Evolutionary conservation across 1,140 invertebrate species (phyloP).

Genomic region (Carposina sasakii): DNA sequence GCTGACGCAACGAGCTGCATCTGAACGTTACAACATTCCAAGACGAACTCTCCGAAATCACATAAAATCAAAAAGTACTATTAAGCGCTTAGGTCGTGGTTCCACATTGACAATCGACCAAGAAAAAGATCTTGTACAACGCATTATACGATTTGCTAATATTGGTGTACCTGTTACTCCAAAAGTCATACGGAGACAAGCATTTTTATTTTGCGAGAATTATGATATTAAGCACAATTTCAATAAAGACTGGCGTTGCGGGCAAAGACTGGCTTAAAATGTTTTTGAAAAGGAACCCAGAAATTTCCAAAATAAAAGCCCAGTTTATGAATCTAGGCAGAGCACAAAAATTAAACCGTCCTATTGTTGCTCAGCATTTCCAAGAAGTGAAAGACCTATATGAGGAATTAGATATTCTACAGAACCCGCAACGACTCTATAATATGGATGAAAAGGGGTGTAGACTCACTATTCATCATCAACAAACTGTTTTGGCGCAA

Average conservation of each 20-base stretch:
- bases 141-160: conserved; percentile 24
- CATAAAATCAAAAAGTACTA: conserved; percentile 4
- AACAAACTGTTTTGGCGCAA: conserved; percentile 35
- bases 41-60: conserved; percentile 18
- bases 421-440: conserved; percentile 45
- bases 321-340: conserved; percentile 48
- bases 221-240: conserved; percentile 29
- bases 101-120: conserved; percentile 17
- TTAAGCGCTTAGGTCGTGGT: neutral
- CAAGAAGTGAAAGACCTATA: conserved; percentile 30
- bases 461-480: conserved; percentile 44
- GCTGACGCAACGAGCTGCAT: conserved; percentile 14
- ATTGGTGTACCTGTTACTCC: conserved; percentile 26
- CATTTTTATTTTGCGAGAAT: conserved; percentile 24
- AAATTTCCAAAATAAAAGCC: conserved; percentile 33
- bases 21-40: conserved; percentile 13
- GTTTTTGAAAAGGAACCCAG: conserved; percentile 29
- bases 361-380: conserved; percentile 42
- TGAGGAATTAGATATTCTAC: conserved; percentile 31
- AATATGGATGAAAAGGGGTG: conserved; percentile 66
- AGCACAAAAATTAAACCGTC: conserved; percentile 47
- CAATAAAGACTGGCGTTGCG: conserved; percentile 21
- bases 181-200: conserved; percentile 22
- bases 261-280: conserved; percentile 32
- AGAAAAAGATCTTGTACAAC: conserved; percentile 20